These are phyloP conservation scores for Phorcus lineatus DNA, from an alignment of 2,888 invertebrate species.

Conservation along the genomic window DNA sequence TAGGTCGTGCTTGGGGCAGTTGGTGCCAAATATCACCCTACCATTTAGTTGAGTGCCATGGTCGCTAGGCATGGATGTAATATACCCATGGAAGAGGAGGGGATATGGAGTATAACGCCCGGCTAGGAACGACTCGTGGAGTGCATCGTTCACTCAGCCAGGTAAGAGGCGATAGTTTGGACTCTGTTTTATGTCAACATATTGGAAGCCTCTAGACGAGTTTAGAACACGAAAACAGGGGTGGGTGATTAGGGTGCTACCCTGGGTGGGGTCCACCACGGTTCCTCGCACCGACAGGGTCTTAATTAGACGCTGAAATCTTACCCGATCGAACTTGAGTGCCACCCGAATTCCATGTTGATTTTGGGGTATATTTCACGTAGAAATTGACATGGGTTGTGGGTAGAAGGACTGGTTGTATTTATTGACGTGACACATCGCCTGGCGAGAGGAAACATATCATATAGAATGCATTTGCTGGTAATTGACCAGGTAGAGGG, in stretches of 20 bases:
- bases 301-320: slow-evolving; percentile 19
- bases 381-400: slow-evolving; percentile 13
- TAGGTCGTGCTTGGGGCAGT: no score
- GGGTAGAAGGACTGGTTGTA: not conserved
- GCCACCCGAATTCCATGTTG: slow-evolving; percentile 21
- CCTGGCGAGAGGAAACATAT: not conserved
- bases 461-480: slow-evolving; percentile 10
- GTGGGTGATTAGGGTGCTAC: slow-evolving; percentile 1
- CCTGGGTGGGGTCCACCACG: not conserved
- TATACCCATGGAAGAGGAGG: no score
- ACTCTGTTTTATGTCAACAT: no score
- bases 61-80: no score
- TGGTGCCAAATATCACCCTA: no score
- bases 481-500: slow-evolving; percentile 14
- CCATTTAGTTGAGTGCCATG: no score
- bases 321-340: not conserved
- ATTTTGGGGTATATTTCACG: slow-evolving; percentile 24
- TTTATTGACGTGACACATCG: slow-evolving; percentile 11
- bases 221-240: not conserved
- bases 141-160: no score
- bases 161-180: no score
- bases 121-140: no score
- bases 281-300: not conserved
- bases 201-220: no score
- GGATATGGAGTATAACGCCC: no score